Evolutionary conservation across 1,140 invertebrate genomes (phyloP), one percentile per base, ranked within the genome.

Genomic region (Lordiphosa stackelbergi): DNA sequence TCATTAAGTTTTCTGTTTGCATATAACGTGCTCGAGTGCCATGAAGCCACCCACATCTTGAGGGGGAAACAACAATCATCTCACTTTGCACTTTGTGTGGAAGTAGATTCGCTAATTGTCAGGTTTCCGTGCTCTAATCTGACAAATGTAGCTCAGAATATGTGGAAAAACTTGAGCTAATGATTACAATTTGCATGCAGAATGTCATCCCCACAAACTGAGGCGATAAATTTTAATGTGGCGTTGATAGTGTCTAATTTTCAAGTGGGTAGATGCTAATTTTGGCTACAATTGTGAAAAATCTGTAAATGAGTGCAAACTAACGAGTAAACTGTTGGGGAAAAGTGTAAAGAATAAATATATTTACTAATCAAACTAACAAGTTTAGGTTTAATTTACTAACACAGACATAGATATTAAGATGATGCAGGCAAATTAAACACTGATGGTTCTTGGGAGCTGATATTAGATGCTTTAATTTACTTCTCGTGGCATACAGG

Each of bases 51-150:
- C 77, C 49, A 61, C 56, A 61, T 68, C 66, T 66, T 55, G 16
- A 68, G 68, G 11, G 51, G 28, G 28, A 31, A 31, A 31, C 28
- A 31, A 8, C 28, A 31, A 24, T 54, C 28, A 49, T 16, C 35
- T 22, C 12, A 9, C 28, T 19, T n/a, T 9, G 11, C 6, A 49
- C 9, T 40, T 13, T 12, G 16, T 57, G 64, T 61, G 66, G 58
- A 79, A 83, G 78, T 69, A 84, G 69, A 73, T 83, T 73, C 73
- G 73, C 73, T 83, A 83, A 84, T 84, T 83, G 77, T 83, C 77
- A 60, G 55, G 60, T 66, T 52, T 62, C 73, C 61, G 58, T 59
- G 70, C 54, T 34, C 62, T 75, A 75, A 75, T 75, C 62, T 57
- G 57, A 70, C 72, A 59, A 75, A 61, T 74, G 66, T 42, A 61